These are phyloP conservation scores for Herpailurus yagouaroundi DNA, from an alignment of 2,113 vertebrate species.

Conservation along the genomic window DNA sequence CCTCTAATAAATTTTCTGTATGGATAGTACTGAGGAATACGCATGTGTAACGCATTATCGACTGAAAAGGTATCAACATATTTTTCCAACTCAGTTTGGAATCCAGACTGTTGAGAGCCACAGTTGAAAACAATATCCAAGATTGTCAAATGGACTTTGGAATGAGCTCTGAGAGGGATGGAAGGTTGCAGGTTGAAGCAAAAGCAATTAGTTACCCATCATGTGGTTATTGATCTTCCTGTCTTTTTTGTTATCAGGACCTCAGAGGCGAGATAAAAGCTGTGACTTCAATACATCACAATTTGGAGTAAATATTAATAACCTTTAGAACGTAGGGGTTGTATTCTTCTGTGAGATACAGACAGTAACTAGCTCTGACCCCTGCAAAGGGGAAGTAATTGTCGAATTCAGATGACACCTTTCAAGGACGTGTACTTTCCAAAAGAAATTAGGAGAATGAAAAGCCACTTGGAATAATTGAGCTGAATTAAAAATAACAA, in stretches of 20 bases:
- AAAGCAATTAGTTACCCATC: slow-evolving; percentile 81
- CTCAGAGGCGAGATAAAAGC: slow-evolving; percentile 66
- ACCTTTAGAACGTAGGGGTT: not conserved
- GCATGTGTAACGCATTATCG: not conserved
- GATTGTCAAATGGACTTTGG: slow-evolving; percentile 32
- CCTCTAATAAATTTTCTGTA: not conserved
- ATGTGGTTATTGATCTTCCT: slow-evolving; percentile 77
- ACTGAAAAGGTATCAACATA: not conserved
- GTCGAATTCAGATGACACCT: slow-evolving; percentile 13
- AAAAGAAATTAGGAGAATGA: slow-evolving; percentile 21
- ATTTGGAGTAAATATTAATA: slow-evolving; percentile 74
- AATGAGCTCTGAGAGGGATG: slow-evolving; percentile 37
- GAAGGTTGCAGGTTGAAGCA: slow-evolving; percentile 60
- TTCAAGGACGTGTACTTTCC: not conserved
- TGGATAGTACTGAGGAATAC: not conserved
- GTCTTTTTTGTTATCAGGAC: slow-evolving; percentile 71
- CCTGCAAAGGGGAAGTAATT: slow-evolving; percentile 36
- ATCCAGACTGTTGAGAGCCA: not conserved
- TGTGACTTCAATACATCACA: slow-evolving; percentile 58
- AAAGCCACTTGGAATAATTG: slow-evolving; percentile 49
- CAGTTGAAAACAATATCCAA: not conserved
- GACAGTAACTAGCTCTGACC: slow-evolving; percentile 35
- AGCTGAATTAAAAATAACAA: slow-evolving; percentile 42
- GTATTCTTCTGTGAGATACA: not conserved
- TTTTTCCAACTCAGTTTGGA: not conserved